A percentile compares a stretch with the other conserved stretches of the same genome.
phyloP scores from a whole-genome alignment of 2,888 invertebrate genomes.

The Nasonovia ribisnigri region DNA sequence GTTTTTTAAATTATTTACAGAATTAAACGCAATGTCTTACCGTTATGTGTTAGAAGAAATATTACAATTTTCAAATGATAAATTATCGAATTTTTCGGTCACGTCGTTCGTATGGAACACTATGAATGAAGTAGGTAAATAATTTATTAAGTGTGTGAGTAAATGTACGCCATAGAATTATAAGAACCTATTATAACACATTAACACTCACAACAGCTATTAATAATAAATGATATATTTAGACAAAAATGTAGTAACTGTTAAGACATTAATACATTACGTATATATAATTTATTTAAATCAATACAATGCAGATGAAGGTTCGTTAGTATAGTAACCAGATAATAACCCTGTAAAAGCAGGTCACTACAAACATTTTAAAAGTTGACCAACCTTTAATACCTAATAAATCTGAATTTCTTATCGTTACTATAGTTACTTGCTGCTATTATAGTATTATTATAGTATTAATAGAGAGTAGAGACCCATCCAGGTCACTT shows the following conservation, averaged over 20 bases:
- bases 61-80: constrained; percentile 51
- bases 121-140: constrained; percentile 39
- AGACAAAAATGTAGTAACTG: not conserved
- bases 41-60: constrained; percentile 55
- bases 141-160: not conserved
- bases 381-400: not conserved
- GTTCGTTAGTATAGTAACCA: too few relatives aligned
- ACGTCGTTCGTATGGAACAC: constrained; percentile 55
- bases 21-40: constrained; percentile 33
- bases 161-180: not conserved
- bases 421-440: too few relatives aligned
- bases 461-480: not conserved
- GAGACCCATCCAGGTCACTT: not conserved
- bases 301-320: too few relatives aligned
- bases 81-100: constrained; percentile 29
- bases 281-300: too few relatives aligned
- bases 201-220: not conserved
- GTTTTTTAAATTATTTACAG: not conserved
- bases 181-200: too few relatives aligned
- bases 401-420: not conserved
- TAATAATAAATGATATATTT: not conserved
- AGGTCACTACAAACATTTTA: not conserved
- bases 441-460: not conserved
- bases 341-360: not conserved
- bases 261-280: too few relatives aligned